phyloP scores from a whole-genome alignment of 2,113 vertebrate genomes.

The Galeopterus variegatus region DNA sequence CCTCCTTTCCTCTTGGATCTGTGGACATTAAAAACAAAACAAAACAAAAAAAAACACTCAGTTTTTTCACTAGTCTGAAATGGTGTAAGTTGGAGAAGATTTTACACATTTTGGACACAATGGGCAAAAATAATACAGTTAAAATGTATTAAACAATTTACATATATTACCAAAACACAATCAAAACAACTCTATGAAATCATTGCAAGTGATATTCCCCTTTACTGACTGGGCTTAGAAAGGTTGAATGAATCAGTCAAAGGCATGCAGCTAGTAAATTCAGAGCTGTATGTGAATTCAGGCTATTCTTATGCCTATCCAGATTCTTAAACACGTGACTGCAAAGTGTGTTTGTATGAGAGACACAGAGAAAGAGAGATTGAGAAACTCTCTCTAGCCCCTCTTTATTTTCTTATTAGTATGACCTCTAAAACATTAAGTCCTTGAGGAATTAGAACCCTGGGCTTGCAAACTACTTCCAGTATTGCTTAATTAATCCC shows the following conservation, averaged over 20 bases:
- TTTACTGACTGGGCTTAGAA: neutral
- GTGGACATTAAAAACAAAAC: neutral
- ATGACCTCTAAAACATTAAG: neutral
- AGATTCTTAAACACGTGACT: neutral
- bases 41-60: neutral
- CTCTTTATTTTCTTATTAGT: neutral
- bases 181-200: neutral
- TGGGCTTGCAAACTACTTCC: neutral
- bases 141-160: neutral
- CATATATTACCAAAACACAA: neutral
- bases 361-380: neutral
- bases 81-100: neutral
- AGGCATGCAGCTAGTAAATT: neutral
- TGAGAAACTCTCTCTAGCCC: neutral
- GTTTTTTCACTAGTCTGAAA: neutral
- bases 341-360: neutral
- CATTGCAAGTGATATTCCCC: neutral
- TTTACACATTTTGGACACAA: conserved; percentile 28
- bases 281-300: neutral
- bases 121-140: neutral
- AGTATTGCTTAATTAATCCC: conserved; percentile 2
- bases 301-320: neutral
- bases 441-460: neutral
- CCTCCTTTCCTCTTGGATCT: neutral
- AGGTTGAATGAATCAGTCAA: neutral